phyloP scores from a whole-genome alignment of 2,888 invertebrate species.

The Cataglyphis livida region DNA sequence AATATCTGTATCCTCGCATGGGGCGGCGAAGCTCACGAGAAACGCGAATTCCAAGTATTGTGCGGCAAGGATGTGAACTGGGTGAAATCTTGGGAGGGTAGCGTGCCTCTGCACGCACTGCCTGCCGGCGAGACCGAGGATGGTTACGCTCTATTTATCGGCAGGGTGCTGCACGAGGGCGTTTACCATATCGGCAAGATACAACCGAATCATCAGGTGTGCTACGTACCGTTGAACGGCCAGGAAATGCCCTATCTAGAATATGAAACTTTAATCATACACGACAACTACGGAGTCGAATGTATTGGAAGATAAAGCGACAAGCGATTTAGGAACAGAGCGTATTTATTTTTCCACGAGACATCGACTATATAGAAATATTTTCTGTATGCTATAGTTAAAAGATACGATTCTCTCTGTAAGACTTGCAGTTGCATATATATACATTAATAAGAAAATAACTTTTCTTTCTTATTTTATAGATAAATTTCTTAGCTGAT shows the following conservation, averaged over 20 bases:
- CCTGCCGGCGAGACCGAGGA: conserved; percentile 81
- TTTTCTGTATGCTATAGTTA: not conserved
- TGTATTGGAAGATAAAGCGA: conserved; percentile 74
- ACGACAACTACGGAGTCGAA: conserved; percentile 71
- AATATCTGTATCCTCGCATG: conserved; percentile 72
- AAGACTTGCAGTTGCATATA: not conserved
- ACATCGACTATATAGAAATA: not conserved
- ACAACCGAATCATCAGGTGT: conserved; percentile 80
- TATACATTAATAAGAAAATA: not conserved
- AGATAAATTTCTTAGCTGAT: not conserved
- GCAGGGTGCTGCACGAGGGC: conserved; percentile 78
- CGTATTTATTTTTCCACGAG: conserved; percentile 61
- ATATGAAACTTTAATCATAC: conserved; percentile 82
- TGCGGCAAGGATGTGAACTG: conserved; percentile 78
- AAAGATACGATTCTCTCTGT: not conserved
- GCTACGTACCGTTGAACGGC: conserved; percentile 78
- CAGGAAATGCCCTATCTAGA: conserved; percentile 74
- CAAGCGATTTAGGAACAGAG: not conserved
- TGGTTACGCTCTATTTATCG: conserved; percentile 78
- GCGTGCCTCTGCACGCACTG: conserved; percentile 80
- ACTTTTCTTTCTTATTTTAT: not conserved
- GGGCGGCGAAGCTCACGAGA: conserved; percentile 73
- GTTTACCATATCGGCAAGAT: conserved; percentile 79
- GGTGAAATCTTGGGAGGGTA: conserved; percentile 78
- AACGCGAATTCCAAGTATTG: conserved; percentile 77